Percentiles rank a stretch among this genome's conserved stretches.
These are phyloP conservation scores for Neelides sp. DNA, from an alignment of 1,140 invertebrate genomes.

Conservation along the genomic window DNA sequence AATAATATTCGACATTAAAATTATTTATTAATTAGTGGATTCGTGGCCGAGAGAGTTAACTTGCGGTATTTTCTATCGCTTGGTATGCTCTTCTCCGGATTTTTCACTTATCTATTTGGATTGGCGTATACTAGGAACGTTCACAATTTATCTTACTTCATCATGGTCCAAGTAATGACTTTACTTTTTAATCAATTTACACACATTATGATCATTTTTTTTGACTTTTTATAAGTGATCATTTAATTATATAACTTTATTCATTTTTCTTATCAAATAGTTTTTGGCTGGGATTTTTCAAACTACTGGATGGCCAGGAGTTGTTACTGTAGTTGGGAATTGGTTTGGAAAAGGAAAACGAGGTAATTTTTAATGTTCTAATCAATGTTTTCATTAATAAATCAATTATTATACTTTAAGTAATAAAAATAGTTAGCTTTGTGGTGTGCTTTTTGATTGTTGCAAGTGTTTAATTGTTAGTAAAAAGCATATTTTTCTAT, in stretches of 20 bases:
- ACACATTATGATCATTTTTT: too few relatives aligned
- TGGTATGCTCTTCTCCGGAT: slow-evolving; percentile 80
- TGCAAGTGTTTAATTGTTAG: neutral
- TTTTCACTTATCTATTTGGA: slow-evolving; percentile 81
- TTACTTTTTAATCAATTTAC: slow-evolving; percentile 9
- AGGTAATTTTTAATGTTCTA: too few relatives aligned
- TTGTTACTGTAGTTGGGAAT: slow-evolving; percentile 82
- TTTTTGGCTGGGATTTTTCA: slow-evolving; percentile 69
- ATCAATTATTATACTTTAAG: too few relatives aligned
- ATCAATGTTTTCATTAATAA: too few relatives aligned
- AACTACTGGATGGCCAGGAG: slow-evolving; percentile 84
- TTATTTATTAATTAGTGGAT: slow-evolving; percentile 48
- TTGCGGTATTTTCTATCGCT: slow-evolving; percentile 75
- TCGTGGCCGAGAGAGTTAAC: slow-evolving; percentile 82
- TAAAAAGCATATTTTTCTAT: slow-evolving; percentile 30
- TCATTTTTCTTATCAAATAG: slow-evolving; percentile 39
- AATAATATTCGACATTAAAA: slow-evolving; percentile 3
- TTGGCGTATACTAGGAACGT: slow-evolving; percentile 68
- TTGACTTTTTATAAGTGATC: too few relatives aligned
- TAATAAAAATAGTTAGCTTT: too few relatives aligned
- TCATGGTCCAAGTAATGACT: slow-evolving; percentile 63
- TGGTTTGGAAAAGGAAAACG: slow-evolving; percentile 88
- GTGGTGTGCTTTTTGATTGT: neutral
- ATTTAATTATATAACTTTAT: slow-evolving; percentile 11
- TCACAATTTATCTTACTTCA: slow-evolving; percentile 70